phyloP scores from a whole-genome alignment of 2,113 vertebrate species.

The Cnemophilus loriae region DNA sequence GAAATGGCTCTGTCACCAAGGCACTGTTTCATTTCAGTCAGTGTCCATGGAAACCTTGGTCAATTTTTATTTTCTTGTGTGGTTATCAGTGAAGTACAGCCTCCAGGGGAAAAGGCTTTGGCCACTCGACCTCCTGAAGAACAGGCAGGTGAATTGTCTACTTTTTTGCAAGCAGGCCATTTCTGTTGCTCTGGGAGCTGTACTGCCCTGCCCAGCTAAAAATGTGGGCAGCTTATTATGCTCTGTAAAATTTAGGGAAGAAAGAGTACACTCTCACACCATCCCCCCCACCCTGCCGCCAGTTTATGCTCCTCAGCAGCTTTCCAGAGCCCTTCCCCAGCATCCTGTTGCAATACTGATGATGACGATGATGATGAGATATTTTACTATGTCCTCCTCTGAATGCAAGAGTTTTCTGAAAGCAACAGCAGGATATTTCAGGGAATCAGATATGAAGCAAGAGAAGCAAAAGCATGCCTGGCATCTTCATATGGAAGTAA shows the following conservation, averaged over 20 bases:
- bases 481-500: neutral
- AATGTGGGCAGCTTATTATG: neutral
- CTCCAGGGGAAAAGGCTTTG: neutral
- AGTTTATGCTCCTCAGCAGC: neutral
- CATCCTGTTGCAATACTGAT: neutral
- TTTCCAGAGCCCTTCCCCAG: neutral
- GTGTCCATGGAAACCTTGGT: neutral
- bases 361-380: rapidly evolving
- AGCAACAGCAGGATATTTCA: neutral
- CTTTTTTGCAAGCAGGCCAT: neutral
- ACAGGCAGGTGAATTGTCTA: neutral
- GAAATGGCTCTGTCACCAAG: neutral
- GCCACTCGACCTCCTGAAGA: neutral
- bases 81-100: neutral
- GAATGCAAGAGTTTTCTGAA: neutral
- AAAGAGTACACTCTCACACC: neutral
- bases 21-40: neutral
- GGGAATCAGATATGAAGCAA: neutral
- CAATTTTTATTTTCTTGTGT: neutral
- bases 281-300: too few species aligned
- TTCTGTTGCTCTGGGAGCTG: neutral
- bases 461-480: neutral
- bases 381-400: neutral
- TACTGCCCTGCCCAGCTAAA: neutral
- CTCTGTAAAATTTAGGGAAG: neutral